phyloP scores from a whole-genome alignment of 2,888 invertebrate genomes.

The Andrena hattorfiana region DNA sequence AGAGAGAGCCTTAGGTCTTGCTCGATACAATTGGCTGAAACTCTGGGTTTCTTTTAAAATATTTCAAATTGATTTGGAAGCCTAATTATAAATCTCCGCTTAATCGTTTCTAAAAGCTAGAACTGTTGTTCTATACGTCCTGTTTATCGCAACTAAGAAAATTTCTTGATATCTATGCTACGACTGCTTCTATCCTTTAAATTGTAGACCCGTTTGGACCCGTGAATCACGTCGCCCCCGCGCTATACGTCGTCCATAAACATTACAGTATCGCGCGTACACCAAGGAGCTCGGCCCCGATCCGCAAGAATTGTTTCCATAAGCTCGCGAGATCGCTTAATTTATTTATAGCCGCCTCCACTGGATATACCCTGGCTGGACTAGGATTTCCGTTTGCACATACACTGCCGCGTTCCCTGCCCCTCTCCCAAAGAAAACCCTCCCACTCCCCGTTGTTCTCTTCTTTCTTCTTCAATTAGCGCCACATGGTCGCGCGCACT shows the following conservation, averaged over 20 bases:
- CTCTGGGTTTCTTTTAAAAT: too few species aligned
- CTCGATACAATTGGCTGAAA: too few species aligned
- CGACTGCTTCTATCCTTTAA: slow-evolving; percentile 4
- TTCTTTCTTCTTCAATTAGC: not conserved
- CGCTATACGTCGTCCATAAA: slow-evolving; percentile 30
- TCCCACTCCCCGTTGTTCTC: not conserved
- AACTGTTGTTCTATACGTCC: too few species aligned
- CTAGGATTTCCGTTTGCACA: not conserved
- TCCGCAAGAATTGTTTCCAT: slow-evolving; percentile 41
- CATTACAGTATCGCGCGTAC: slow-evolving; percentile 15
- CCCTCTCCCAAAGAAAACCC: not conserved
- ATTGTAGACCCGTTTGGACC: slow-evolving; percentile 10
- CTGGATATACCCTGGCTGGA: not conserved
- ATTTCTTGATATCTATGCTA: not conserved
- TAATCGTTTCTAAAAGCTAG: too few species aligned
- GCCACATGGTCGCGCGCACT: slow-evolving; percentile 32
- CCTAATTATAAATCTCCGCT: too few species aligned
- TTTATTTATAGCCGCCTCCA: slow-evolving; percentile 45
- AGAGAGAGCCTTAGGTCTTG: too few species aligned
- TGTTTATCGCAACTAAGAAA: too few species aligned
- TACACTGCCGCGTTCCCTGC: not conserved
- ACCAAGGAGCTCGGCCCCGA: not conserved
- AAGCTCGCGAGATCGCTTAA: slow-evolving; percentile 46
- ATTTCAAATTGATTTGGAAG: too few species aligned
- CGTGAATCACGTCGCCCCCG: slow-evolving; percentile 31